Conservation (phyloP, 2,113 vertebrate genomes). For the Melanocharis versteri region DNA sequence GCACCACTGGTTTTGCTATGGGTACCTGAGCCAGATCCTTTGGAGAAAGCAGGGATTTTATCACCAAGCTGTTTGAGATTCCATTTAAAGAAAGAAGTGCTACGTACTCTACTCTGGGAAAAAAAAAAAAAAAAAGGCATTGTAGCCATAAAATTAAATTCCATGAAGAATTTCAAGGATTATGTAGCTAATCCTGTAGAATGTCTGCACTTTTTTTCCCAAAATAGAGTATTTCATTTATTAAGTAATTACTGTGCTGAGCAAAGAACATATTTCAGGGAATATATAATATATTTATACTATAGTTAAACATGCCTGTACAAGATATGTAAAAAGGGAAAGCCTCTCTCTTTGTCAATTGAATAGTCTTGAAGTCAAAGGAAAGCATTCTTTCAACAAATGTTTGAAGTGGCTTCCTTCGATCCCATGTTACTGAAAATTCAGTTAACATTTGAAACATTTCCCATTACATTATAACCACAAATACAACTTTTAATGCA, state of each 20-base stretch:
- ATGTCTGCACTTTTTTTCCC: not conserved
- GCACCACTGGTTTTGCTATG: not conserved
- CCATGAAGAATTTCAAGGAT: not conserved
- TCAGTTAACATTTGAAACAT: not conserved
- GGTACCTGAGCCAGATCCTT: not conserved
- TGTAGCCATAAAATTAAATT: not conserved
- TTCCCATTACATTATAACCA: not conserved
- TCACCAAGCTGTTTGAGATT: not conserved
- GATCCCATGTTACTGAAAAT: not conserved
- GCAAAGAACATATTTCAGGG: not conserved
- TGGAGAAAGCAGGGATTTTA: not conserved
- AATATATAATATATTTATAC: not conserved
- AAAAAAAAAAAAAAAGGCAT: fast-evolving
- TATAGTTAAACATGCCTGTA: not conserved
- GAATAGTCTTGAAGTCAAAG: not conserved
- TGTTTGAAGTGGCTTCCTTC: not conserved
- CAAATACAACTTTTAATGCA: not conserved
- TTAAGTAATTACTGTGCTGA: not conserved
- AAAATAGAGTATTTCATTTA: not conserved
- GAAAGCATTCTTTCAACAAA: not conserved
- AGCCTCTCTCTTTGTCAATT: not conserved
- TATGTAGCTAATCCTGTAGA: not conserved
- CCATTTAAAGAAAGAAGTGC: not conserved
- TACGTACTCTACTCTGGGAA: fast-evolving
- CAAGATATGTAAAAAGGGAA: not conserved